phyloP scores from a whole-genome alignment of 2,113 vertebrate genomes.

The Pelodiscus sinensis region DNA sequence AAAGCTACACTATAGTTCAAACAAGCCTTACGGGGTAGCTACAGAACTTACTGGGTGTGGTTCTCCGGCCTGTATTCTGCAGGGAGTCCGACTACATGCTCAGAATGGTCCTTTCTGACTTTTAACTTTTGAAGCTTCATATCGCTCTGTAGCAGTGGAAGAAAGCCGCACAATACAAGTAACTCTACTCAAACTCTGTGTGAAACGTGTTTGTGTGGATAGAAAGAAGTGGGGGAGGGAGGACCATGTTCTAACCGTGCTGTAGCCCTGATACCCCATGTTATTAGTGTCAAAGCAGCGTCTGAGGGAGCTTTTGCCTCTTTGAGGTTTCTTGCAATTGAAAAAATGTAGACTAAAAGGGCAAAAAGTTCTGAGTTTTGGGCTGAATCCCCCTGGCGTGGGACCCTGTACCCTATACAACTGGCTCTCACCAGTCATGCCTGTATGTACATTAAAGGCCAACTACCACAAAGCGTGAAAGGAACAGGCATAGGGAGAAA shows the following conservation, averaged over 20 bases:
- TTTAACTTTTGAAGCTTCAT: slow-evolving; percentile 38
- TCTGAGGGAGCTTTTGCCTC: slow-evolving; percentile 24
- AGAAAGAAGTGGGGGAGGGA: slow-evolving; percentile 5
- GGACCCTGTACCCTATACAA: too few species aligned
- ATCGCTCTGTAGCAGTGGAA: slow-evolving; percentile 28
- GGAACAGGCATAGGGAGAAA: rapidly evolving
- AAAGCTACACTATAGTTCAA: too few species aligned
- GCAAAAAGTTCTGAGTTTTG: too few species aligned
- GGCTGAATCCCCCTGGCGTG: too few species aligned
- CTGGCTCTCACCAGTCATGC: not conserved
- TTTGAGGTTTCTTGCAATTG: slow-evolving; percentile 55
- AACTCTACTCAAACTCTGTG: slow-evolving; percentile 35
- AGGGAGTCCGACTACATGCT: not conserved
- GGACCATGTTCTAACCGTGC: slow-evolving; percentile 15
- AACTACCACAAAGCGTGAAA: rapidly evolving
- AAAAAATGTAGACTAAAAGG: not conserved
- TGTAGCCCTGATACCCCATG: slow-evolving; percentile 47
- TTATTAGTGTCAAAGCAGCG: slow-evolving; percentile 44
- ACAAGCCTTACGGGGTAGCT: not conserved
- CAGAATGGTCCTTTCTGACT: not conserved
- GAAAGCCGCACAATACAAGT: slow-evolving; percentile 19
- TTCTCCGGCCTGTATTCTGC: not conserved
- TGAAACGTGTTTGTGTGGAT: not conserved
- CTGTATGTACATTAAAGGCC: rapidly evolving
- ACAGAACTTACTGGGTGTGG: not conserved